Percentiles rank a stretch among this genome's conserved stretches.
Evolutionary conservation across 1,140 invertebrate species (phyloP).

Genomic region (Halictus rubicundus): DNA sequence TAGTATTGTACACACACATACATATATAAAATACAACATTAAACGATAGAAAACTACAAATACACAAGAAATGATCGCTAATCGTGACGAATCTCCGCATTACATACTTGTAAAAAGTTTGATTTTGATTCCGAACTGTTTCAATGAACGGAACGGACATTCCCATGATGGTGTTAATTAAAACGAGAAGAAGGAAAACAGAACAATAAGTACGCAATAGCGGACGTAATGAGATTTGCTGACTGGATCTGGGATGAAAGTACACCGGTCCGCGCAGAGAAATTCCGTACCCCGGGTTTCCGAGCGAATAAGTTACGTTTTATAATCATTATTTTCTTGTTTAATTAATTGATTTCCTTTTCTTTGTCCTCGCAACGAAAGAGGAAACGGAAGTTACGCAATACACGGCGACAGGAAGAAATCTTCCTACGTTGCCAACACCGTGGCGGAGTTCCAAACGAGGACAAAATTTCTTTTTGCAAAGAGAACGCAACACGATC

Average conservation of each 20-base stretch:
- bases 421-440: not conserved
- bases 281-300: constrained; percentile 43
- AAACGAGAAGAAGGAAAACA: not conserved
- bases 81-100: not conserved
- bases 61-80: not conserved
- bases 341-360: not conserved
- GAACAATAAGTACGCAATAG: constrained; percentile 24
- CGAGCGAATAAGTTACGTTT: constrained; percentile 32
- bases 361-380: not conserved
- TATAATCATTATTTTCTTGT: not conserved
- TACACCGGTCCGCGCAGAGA: constrained; percentile 45
- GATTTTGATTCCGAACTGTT: not conserved
- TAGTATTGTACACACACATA: not conserved
- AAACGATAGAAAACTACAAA: constrained; percentile 8
- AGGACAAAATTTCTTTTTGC: constrained; percentile 23
- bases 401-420: not conserved
- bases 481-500: constrained; percentile 5
- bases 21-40: constrained; percentile 12
- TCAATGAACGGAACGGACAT: not conserved
- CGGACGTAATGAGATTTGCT: constrained; percentile 6
- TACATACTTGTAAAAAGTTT: not conserved
- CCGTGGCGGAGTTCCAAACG: constrained; percentile 18
- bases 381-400: constrained; percentile 8
- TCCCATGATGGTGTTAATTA: not conserved
- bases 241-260: constrained; percentile 44